Base-by-base conservation (phyloP, 2,888 invertebrate species). In the Polylopha cassiicola region DNA sequence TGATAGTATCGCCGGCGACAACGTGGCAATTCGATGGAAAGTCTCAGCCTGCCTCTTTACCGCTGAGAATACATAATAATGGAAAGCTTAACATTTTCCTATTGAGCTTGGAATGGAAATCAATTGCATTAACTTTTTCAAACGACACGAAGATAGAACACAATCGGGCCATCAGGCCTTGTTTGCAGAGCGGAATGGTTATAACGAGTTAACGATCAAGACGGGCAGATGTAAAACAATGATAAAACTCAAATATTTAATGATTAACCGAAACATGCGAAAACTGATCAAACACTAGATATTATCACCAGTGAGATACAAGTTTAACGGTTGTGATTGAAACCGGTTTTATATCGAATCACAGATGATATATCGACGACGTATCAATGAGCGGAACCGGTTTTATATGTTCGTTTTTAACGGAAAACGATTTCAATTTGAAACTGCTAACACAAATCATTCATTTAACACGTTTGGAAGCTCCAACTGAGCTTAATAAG, bases 21-120 rank as follows among this genome's bases (percentile, higher is more conserved):
- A 63, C 59, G 58, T 64, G 63, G 65, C 65, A 58, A 62, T 61
- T 58, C 63, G 64, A 68, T 74, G 69, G 79, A 79, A 78, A 72
- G 72, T 59, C 51, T 57, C 39, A 43, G 41, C 50, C 30, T 18
- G 33, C 22, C 37, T 36, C 38, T 39, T 42, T 51, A 61, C 61
- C 60, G 62, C 65, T 66, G 67, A 60, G 53, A 61, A 70, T 69
- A 69, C 63, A 65, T 63, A 72, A 62, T 67, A 65, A 64, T 65
- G 65, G 69, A 71, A 71, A 73, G 67, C 57, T 50, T 44, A 55
- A 47, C 48, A 55, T 57, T 56, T 50, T 16, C 24, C 34, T 20
- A 10, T 24, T 13, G 24, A 24, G 41, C 41, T 41, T 9, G 36
- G 36, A 30, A 36, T 21, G 36, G 36, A 36, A 36, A 41, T 29